Evolutionary conservation across 2,113 vertebrate species (phyloP), one percentile per base, ranked within the genome.

Genomic region (Chaetodon trifascialis): DNA sequence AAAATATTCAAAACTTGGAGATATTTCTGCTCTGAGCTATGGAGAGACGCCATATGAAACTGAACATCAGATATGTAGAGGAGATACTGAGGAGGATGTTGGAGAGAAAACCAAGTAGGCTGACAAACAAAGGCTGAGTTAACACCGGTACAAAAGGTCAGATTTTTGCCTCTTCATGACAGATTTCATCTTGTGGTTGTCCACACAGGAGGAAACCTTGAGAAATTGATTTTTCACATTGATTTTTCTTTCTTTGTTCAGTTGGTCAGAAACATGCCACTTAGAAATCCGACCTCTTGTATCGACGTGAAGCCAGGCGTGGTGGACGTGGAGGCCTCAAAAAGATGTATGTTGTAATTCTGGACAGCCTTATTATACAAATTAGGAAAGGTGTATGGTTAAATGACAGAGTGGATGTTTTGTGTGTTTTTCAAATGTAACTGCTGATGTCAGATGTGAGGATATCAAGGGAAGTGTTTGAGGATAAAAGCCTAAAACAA

Each of bases 21-120:
- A 72, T 86, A 38, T 82, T 85, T 86, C 52, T 42, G 7, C 47
- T 82, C 59, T 74, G 55, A 79, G 77, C 47, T 80, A 58, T 60
- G 88, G 83, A 91, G 75, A 88, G 80, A 91, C 34, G 86, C 89
- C 91, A 92, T 90, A 91, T 89, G 86, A 88, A 80, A 80, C 72
- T 55, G 42, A 81, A 79, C 49, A 84, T 86, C 83, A 76, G 85
- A 76, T 87, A 76, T 85, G 76, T 65, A 64, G 80, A 73, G 77
- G 72, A 82, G 84, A 86, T 82, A 47, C 68, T 58, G 51, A 68
- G 77, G 68, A 84, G 78, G 71, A 80, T 70, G 52, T n/a, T 67
- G 56, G 74, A 23, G 64, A 77, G 54, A 54, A 49, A 74, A 44
- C 19, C 7, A 73, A 55, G 67, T 2, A 38, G 46, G 71, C 72